Evolutionary conservation across 2,797 vertebrate species (phyloP), one percentile per base, ranked within the genome.

Genomic region (Chaenodraco wilsoni): DNA sequence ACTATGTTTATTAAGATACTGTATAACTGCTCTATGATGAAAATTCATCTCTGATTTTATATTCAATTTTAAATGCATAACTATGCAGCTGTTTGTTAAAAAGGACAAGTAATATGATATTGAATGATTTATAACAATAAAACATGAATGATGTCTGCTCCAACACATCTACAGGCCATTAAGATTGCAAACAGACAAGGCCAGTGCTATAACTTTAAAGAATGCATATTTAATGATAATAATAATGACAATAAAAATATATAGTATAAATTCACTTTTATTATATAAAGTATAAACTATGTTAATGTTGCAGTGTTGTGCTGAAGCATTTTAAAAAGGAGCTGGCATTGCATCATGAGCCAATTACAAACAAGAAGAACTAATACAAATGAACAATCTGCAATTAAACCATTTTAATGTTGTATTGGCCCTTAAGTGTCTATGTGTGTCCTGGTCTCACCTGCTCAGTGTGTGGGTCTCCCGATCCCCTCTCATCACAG

Each of bases 401-500:
- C 10, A 44, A 54, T 43, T 17, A 44, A 6, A n/a, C 27, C n/a
- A 17, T 65, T 27, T 43, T 21, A 19, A 57, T 3, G 14, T 27
- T 23, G 43, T 27, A 23, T n/a, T 41, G 3, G 23, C 14, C 19
- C 3, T 37, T 0, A 15, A 11, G 15, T 52, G 10, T 60, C 3
- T 19, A 4, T 19, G 33, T 0, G 27, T 58, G 43, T 43, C 21
- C 11, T 71, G 43, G 43, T 83, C 91, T 89, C 91, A 99, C 98
- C 98, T 98, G 94, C 93, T 95, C 44, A 96, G 91, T 78, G 93
- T 82, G 85, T 98, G 96, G 62, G 94, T 89, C 84, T 99, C 97
- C 77, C 97, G 87, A 51, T 98, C 97, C 79, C 94, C 94, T 89
- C 97, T 96, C 88, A 97, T 95, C 89, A 99, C 98, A 75, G 98